A percentile compares a stretch with the other conserved stretches of the same genome.
Conservation (phyloP, 1,140 invertebrate species). For the Heliconius eleuchia region DNA sequence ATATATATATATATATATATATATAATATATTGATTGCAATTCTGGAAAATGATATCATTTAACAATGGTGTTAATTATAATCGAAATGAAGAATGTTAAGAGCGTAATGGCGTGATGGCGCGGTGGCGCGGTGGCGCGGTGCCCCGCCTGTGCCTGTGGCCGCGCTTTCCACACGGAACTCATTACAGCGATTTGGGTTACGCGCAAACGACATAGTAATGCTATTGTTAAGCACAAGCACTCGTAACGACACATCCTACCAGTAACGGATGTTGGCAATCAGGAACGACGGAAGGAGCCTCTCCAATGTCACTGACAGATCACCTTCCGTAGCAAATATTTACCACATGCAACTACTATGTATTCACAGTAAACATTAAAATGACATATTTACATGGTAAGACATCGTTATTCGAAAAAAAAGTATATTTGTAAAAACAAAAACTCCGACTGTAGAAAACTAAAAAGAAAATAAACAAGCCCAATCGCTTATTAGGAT, state of each 20-base stretch:
- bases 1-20: no score
- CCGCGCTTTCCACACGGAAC: constrained; percentile 49
- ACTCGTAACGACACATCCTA: not conserved
- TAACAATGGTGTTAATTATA: not conserved
- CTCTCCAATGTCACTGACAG: constrained; percentile 8
- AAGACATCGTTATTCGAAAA: not conserved
- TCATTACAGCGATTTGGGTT: constrained; percentile 43
- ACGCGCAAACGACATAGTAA: constrained; percentile 30
- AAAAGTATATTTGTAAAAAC: no score
- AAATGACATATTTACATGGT: not conserved
- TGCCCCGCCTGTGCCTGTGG: constrained; percentile 3
- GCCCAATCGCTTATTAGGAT: no score
- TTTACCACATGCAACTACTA: no score
- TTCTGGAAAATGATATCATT: not conserved
- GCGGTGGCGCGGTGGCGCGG: constrained; percentile 17
- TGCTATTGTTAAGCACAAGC: constrained; percentile 1
- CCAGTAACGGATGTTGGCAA: constrained; percentile 4
- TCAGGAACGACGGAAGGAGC: not conserved
- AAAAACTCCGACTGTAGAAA: no score
- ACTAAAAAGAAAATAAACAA: no score
- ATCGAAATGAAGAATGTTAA: no score
- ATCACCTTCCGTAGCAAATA: constrained; percentile 19
- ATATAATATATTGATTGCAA: no score
- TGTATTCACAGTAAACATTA: not conserved
- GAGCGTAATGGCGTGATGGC: not conserved